These are phyloP conservation scores for Calycopis cecrops DNA, from an alignment of 1,140 invertebrate species.

Conservation along the genomic window DNA sequence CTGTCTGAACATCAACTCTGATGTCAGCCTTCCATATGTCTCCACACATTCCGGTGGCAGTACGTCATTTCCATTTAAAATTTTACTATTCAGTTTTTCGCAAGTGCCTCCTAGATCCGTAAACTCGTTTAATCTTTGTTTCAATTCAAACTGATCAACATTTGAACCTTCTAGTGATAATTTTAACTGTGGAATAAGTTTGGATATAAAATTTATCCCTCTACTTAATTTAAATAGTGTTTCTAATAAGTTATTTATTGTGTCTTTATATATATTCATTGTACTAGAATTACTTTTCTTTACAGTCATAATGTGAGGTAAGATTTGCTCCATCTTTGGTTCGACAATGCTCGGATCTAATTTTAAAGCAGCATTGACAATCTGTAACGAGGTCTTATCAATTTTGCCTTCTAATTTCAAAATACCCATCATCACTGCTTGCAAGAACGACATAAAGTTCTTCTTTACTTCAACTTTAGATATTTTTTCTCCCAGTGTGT, in stretches of 20 bases:
- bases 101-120: slow-evolving; percentile 28
- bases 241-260: slow-evolving; percentile 51
- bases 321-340: slow-evolving; percentile 43
- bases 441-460: slow-evolving; percentile 49
- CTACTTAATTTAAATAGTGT: slow-evolving; percentile 58
- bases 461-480: slow-evolving; percentile 58
- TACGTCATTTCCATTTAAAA: slow-evolving; percentile 48
- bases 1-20: slow-evolving; percentile 61
- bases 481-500: slow-evolving; percentile 53
- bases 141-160: slow-evolving; percentile 54
- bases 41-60: slow-evolving; percentile 51
- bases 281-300: slow-evolving; percentile 43
- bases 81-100: slow-evolving; percentile 46
- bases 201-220: slow-evolving; percentile 46
- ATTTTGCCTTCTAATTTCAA: slow-evolving; percentile 56
- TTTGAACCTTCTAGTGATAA: slow-evolving; percentile 43
- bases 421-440: slow-evolving; percentile 50
- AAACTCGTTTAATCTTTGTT: slow-evolving; percentile 39
- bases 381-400: slow-evolving; percentile 53
- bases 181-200: slow-evolving; percentile 55
- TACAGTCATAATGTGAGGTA: slow-evolving; percentile 49
- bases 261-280: slow-evolving; percentile 43
- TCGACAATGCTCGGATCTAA: slow-evolving; percentile 57
- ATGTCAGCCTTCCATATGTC: slow-evolving; percentile 51
- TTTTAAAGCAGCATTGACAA: slow-evolving; percentile 51